Percentiles rank a stretch among this genome's conserved stretches.
phyloP scores from a whole-genome alignment of 2,113 vertebrate species.

The Pseudolaguvia tuberculata region DNA sequence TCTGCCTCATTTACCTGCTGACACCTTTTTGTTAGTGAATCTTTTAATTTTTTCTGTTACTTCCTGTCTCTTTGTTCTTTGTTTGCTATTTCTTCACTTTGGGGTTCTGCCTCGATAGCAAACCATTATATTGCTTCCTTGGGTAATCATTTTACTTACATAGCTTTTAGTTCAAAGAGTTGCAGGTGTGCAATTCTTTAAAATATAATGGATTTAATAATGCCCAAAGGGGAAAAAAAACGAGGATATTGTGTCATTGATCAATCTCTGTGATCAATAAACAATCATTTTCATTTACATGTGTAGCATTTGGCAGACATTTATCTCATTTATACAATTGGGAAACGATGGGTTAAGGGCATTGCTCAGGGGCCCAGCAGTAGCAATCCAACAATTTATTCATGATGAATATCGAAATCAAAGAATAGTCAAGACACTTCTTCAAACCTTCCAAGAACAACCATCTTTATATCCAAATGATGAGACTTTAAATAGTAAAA shows the following conservation, averaged over 20 bases:
- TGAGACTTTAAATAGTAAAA: neutral
- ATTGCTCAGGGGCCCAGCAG: no score
- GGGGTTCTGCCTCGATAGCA: slow-evolving; percentile 1
- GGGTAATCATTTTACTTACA: neutral
- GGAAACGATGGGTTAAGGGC: no score
- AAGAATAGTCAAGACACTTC: no score
- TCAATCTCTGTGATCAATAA: no score
- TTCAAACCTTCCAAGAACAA: neutral
- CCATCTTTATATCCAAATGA: neutral
- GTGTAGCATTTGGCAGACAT: no score
- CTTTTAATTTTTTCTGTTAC: slow-evolving; percentile 34
- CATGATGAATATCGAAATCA: no score
- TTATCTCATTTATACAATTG: no score
- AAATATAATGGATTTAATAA: neutral
- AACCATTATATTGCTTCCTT: neutral
- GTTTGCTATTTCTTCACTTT: slow-evolving; percentile 23
- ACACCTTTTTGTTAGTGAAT: slow-evolving; percentile 1
- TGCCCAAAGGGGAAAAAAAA: neutral
- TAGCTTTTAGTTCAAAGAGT: neutral
- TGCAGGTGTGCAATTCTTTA: neutral
- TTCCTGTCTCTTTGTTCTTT: slow-evolving; percentile 21
- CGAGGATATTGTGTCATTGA: no score
- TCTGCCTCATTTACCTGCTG: slow-evolving; percentile 16
- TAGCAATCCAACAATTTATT: no score
- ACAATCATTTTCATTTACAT: no score